Evolutionary conservation across 2,888 invertebrate genomes (phyloP), one percentile per base, ranked within the genome.

Genomic region (Macaria liturata): DNA sequence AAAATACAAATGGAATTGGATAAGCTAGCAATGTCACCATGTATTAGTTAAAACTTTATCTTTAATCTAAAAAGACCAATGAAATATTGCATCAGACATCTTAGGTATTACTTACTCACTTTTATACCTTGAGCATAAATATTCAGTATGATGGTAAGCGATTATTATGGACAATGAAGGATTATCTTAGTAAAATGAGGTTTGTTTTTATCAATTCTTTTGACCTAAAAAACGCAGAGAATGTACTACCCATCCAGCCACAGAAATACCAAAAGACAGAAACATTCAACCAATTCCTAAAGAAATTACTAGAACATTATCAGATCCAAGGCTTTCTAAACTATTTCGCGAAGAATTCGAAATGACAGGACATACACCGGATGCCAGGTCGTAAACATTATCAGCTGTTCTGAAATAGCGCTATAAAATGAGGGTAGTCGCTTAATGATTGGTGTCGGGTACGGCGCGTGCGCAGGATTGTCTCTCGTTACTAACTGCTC

Each of bases 371-470:
- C 72, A 69, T 68, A 68, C 67, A 72, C 76, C 78, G 78, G 80
- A 81, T 79, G 75, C 73, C 67, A 61, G 49, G 69, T 75, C 70
- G 70, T 81, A 77, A 80, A 78, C 62, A 73, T 72, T 75, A 78
- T 76, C 80, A 77, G 75, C 74, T 76, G 73, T 66, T 77, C 74
- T 75, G 72, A 75, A 72, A 71, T 68, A 68, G 60, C 66, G 74
- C 68, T 72, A 75, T 78, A 72, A 70, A 72, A 76, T 68, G 80
- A 74, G 80, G 86, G 83, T 84, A 83, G 80, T 75, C 73, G 75
- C 74, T 76, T 67, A 58, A 54, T 54, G 46, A 4, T 65, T 56
- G 76, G 81, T 77, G 78, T 82, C 81, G 60, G 65, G 68, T 83
- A 61, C 70, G 66, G 81, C 86, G 79, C 87, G 86, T 86, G 86